A percentile compares a stretch with the other conserved stretches of the same genome.
Conservation (phyloP, 2,797 vertebrate species). For the Calcarius lapponicus region DNA sequence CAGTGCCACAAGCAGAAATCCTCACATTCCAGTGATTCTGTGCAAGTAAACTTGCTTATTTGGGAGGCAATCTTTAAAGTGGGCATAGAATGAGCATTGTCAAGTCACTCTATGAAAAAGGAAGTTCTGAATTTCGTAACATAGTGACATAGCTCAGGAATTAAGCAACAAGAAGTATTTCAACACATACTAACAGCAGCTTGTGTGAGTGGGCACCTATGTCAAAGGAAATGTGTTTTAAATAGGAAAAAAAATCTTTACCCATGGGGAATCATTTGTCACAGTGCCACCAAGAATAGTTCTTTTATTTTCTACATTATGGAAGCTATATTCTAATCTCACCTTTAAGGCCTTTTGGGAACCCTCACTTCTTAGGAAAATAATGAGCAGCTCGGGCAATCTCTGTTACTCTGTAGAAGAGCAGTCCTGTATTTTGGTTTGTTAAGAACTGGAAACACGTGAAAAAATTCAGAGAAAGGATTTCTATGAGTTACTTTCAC, state of each 20-base stretch:
- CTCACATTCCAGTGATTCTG: not conserved
- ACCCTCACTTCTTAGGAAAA: not conserved
- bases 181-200: conserved; percentile 20
- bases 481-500: not conserved
- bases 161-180: conserved; percentile 39
- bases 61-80: not conserved
- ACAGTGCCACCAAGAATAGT: not conserved
- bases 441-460: not conserved
- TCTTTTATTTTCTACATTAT: not conserved
- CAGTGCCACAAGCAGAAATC: not conserved
- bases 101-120: not conserved
- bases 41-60: not conserved
- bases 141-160: conserved; percentile 54
- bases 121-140: conserved; percentile 67
- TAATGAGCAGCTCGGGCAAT: not conserved
- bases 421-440: not conserved
- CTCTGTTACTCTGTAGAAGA: not conserved
- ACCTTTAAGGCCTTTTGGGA: not conserved
- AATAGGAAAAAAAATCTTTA: not conserved
- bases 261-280: not conserved
- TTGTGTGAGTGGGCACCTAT: not conserved
- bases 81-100: not conserved
- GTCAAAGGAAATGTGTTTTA: not conserved
- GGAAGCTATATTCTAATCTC: not conserved
- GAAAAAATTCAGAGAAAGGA: not conserved